These are phyloP conservation scores for Epizoanthus rinbou DNA, from an alignment of 92 coral and sea anemone species.

Conservation along the genomic window DNA sequence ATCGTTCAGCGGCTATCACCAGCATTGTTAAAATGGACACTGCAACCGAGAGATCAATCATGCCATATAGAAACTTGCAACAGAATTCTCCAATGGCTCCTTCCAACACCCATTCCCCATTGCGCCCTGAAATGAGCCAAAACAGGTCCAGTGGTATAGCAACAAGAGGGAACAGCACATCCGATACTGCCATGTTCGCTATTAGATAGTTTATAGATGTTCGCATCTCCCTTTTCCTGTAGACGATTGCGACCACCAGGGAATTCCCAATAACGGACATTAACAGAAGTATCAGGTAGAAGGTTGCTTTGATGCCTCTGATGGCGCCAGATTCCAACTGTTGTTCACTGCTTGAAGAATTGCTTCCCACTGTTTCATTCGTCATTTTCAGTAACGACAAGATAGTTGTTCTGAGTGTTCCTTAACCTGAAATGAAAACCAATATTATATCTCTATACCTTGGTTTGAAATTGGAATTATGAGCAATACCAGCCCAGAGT, in stretches of 20 bases:
- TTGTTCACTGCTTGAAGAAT: neutral
- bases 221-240: constrained; percentile 9
- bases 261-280: constrained; percentile 3
- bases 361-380: no score
- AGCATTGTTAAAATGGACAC: constrained; percentile 23
- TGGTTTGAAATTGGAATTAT: no score
- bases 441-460: no score
- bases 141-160: constrained; percentile 8
- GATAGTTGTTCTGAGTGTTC: no score
- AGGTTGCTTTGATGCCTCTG: neutral
- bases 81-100: neutral
- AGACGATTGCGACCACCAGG: constrained; percentile 15
- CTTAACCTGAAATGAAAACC: no score
- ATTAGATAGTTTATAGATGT: constrained; percentile 26
- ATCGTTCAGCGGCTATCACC: constrained; percentile 26
- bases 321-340: neutral
- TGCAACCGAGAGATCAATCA: neutral
- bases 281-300: neutral
- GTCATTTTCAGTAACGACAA: no score
- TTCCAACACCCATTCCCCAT: neutral
- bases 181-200: constrained; percentile 30
- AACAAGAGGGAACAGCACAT: constrained; percentile 7
- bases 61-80: neutral
- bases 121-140: neutral
- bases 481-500: no score